phyloP scores from a whole-genome alignment of 2,113 vertebrate species.

The Penelope pileata region DNA sequence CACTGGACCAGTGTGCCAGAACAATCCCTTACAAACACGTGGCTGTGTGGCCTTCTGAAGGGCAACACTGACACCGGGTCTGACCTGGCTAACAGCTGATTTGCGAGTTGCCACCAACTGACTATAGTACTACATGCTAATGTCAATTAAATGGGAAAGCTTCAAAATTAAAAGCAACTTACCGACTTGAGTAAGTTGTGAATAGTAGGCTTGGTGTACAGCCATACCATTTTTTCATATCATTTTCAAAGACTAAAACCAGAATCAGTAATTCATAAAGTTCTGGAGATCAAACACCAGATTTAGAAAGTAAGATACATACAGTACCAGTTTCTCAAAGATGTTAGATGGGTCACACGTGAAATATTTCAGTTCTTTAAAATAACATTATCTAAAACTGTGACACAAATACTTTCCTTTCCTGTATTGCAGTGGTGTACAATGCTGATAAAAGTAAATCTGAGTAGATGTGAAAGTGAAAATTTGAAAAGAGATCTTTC shows the following conservation, averaged over 20 bases:
- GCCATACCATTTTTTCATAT: neutral
- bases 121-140: neutral
- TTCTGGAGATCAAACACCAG: neutral
- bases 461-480: neutral
- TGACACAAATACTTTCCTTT: neutral
- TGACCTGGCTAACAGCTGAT: neutral
- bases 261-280: neutral
- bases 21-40: rapidly evolving
- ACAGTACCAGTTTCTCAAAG: neutral
- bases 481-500: neutral
- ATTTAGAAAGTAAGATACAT: too few relatives aligned
- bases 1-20: neutral
- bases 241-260: neutral
- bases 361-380: neutral
- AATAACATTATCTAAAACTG: neutral
- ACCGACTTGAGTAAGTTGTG: neutral
- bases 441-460: neutral
- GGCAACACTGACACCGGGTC: neutral
- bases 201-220: rapidly evolving
- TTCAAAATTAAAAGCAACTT: neutral
- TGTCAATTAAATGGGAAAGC: neutral
- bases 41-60: rapidly evolving
- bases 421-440: rapidly evolving
- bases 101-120: neutral
- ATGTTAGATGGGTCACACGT: neutral